A percentile compares a stretch with the other conserved stretches of the same genome.
Conservation (phyloP, 1,140 invertebrate species). For the Steinernema feltiae region DNA sequence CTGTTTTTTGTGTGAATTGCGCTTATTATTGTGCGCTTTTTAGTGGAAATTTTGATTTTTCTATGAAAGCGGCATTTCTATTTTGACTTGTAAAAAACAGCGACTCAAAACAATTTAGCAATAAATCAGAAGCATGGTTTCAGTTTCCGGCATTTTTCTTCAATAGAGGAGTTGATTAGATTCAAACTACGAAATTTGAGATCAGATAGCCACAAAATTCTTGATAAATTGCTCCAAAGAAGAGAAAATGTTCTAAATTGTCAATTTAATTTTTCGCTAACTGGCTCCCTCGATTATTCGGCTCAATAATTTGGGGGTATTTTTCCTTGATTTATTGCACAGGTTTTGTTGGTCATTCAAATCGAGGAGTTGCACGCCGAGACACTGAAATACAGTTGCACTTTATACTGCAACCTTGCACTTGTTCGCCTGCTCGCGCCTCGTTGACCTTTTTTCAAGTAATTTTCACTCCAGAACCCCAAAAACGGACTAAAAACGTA, state of each 20-base stretch:
- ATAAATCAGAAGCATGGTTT: neutral
- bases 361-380: no score
- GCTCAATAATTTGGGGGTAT: neutral
- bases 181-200: neutral
- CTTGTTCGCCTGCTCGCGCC: no score
- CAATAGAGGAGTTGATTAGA: neutral
- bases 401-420: no score
- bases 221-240: neutral
- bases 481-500: no score
- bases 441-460: no score
- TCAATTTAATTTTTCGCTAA: neutral
- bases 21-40: neutral
- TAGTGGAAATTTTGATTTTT: neutral
- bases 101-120: neutral
- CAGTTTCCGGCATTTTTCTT: neutral
- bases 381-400: no score
- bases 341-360: neutral
- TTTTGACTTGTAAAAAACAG: neutral
- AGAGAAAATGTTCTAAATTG: neutral
- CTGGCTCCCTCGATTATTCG: neutral
- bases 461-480: no score
- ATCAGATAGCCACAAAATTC: neutral
- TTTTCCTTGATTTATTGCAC: neutral
- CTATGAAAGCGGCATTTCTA: neutral
- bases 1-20: no score